A percentile compares a stretch with the other conserved stretches of the same genome.
Evolutionary conservation across 2,797 vertebrate species (phyloP).

Genomic region (Trematomus bernacchii): DNA sequence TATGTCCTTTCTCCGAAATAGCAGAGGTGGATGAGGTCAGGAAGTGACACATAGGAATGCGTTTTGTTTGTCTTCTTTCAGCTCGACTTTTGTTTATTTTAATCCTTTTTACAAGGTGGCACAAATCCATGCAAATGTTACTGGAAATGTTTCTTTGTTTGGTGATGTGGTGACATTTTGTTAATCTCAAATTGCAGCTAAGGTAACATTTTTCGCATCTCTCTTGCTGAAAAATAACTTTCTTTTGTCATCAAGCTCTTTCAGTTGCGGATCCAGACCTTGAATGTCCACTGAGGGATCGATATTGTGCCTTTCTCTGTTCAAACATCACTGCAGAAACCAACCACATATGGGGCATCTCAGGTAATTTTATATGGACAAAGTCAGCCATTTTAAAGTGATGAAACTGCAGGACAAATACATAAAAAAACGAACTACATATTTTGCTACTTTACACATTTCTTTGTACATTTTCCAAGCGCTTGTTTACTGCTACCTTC

Average conservation of each 20-base stretch:
- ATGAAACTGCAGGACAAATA: conserved; percentile 6
- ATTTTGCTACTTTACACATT: conserved; percentile 11
- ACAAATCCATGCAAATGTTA: conserved; percentile 37
- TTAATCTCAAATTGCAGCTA: conserved; percentile 50
- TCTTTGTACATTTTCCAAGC: conserved; percentile 35
- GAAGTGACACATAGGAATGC: conserved; percentile 38
- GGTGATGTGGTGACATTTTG: conserved; percentile 55
- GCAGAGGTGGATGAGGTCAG: conserved; percentile 40
- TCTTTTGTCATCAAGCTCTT: conserved; percentile 28
- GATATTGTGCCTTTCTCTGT: conserved; percentile 34
- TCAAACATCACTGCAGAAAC: conserved; percentile 23
- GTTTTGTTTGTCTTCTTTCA: conserved; percentile 38
- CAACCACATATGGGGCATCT: conserved; percentile 15
- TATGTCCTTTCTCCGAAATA: conserved; percentile 36
- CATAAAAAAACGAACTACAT: conserved; percentile 8
- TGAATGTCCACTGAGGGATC: conserved; percentile 39
- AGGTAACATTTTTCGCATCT: conserved; percentile 6
- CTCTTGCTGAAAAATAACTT: conserved; percentile 22
- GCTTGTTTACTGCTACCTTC: conserved; percentile 30
- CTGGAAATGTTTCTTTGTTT: conserved; percentile 51
- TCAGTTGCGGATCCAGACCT: conserved; percentile 42
- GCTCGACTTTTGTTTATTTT: conserved; percentile 26
- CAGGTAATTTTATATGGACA: conserved; percentile 16
- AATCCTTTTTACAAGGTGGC: conserved; percentile 16
- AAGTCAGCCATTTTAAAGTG: neutral